Conservation (phyloP, 2,888 invertebrate species). For the Hydraecia micacea region DNA sequence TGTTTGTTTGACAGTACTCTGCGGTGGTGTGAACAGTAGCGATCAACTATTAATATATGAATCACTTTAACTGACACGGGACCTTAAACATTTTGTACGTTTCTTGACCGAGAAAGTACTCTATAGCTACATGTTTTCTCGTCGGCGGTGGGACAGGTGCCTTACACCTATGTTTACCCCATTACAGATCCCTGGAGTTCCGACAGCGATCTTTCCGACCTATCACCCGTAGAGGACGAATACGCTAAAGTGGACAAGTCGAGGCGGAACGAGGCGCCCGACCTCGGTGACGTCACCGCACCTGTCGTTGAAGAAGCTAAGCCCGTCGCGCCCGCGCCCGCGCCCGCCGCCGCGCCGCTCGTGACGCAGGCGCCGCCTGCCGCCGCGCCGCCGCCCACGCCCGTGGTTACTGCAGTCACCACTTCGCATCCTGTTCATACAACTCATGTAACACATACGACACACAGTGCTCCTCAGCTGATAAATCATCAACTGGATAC, state of each 20-base stretch:
- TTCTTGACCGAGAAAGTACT: not conserved
- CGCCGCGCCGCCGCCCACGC: conserved; percentile 51
- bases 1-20: not conserved
- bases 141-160: not conserved
- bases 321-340: conserved; percentile 26
- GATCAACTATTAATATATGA: not conserved
- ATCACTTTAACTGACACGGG: not conserved
- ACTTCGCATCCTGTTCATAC: conserved; percentile 34
- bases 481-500: conserved; percentile 54
- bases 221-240: conserved; percentile 94
- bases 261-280: conserved; percentile 83
- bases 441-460: conserved; percentile 27
- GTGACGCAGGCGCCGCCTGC: conserved; percentile 52
- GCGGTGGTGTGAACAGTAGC: not conserved
- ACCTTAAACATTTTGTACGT: not conserved
- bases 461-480: conserved; percentile 36
- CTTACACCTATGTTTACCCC: not conserved
- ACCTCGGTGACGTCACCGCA: conserved; percentile 86
- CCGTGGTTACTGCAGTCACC: conserved; percentile 56
- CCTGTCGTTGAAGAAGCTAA: conserved; percentile 51
- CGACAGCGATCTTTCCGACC: conserved; percentile 96
- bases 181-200: conserved; percentile 93
- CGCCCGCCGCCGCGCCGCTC: conserved; percentile 33
- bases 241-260: conserved; percentile 88
- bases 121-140: not conserved